Base-by-base conservation (phyloP, 1,140 invertebrate genomes). In the Pseudoatta argentina region DNA sequence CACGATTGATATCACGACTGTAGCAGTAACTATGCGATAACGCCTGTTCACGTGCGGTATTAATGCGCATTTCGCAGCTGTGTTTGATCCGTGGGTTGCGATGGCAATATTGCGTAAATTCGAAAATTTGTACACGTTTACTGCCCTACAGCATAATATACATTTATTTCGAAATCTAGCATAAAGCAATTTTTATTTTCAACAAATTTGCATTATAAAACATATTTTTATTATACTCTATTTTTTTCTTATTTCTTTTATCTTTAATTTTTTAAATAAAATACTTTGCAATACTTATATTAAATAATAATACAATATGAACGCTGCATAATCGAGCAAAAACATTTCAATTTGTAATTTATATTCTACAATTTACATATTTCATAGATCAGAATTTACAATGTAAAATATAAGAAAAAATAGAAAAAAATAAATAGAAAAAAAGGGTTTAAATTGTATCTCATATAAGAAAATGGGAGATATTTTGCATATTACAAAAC, bases 21-120 rank as follows among this genome's bases (percentile, higher is more conserved):
- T 34, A 34, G 18, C 24, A 21, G 34, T 27, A 69, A 72, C 63
- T 8, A 21, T 27, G 59, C 27, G 48, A 69, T 34, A 76, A 82
- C 48, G 48, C 21, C 12, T 14, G 67, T 44, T 79, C 67, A 48
- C 57, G 48, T 34, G 7, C 44, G 24, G 57, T 27, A 77, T 75
- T 75, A 79, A 87, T 79, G 66, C 55, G 34, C 30, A 51, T 77
- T 77, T 69, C 59, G 44, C 27, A 18, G 24, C 10, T 39, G 27
- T 6, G n/a, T 39, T 12, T 48, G 57, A 44, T 78, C 16, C n/a
- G n/a, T 27, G 16, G 8, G 21, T 53, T n/a, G 2, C 21, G 48
- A 3, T 34, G 39, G 24, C 34, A 66, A 78, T 66, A 66, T 66
- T 48, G 59, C 16, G 39, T 21, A 79, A 81, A 39, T 59, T 69